These are phyloP conservation scores for Chamaedrilus cognettii DNA, from an alignment of 2,888 invertebrate species.

Conservation along the genomic window DNA sequence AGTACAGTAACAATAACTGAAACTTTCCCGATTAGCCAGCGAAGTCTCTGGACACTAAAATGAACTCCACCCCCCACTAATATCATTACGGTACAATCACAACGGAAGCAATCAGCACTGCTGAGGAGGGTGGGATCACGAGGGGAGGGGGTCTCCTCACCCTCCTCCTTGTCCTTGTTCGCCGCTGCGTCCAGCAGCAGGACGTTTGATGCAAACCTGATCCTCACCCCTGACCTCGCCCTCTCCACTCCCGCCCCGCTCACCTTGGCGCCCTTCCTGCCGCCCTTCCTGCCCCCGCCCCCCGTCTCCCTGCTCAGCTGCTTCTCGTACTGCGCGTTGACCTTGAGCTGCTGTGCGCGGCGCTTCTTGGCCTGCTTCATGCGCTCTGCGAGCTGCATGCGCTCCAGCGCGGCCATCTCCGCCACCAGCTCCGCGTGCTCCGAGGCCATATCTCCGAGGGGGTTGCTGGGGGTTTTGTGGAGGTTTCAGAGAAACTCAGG, in stretches of 20 bases:
- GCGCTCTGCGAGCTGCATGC: conserved; percentile 91
- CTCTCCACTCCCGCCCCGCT: neutral
- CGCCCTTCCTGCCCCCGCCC: conserved; percentile 19
- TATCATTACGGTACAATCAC: too few relatives aligned
- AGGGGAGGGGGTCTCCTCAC: too few relatives aligned
- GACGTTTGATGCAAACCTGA: conserved; percentile 72
- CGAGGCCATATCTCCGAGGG: conserved; percentile 46
- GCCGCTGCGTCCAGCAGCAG: conserved; percentile 96
- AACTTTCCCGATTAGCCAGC: too few relatives aligned
- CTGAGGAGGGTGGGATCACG: too few relatives aligned
- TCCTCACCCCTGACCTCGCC: conserved; percentile 27
- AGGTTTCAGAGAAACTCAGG: too few relatives aligned
- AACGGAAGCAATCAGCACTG: too few relatives aligned
- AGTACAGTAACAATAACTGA: too few relatives aligned
- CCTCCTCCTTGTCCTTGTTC: conserved; percentile 96
- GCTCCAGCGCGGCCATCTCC: conserved; percentile 94
- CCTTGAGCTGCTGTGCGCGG: conserved; percentile 82
- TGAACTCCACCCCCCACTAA: too few relatives aligned
- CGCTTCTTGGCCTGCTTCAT: conserved; percentile 79
- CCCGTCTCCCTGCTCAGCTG: conserved; percentile 59
- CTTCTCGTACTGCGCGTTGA: conserved; percentile 88
- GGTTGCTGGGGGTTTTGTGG: too few relatives aligned
- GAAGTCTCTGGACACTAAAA: too few relatives aligned
- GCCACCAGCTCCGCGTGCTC: conserved; percentile 93
- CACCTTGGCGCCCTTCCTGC: neutral